Evolutionary conservation across 2,888 invertebrate genomes (phyloP), one percentile per base, ranked within the genome.

Genomic region (Trachelus iudaicus): DNA sequence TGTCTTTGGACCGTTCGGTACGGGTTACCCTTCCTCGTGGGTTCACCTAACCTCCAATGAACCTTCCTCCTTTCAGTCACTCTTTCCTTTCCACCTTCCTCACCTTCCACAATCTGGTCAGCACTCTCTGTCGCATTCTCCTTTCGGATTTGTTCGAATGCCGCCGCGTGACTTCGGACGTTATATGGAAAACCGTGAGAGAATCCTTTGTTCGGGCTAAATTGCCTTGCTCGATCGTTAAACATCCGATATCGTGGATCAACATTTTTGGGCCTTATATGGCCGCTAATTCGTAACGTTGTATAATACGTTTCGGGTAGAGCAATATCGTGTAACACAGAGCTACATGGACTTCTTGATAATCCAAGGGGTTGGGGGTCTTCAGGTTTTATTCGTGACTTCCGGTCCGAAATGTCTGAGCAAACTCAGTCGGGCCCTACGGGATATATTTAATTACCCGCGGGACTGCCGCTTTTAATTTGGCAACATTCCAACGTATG

Each of bases 1-100:
- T 87, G 85, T 85, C 83, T 77, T 76, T 85, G 75, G 82, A 83
- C 33, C 15, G 31, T 34, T 71, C 71, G 71, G 33, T 71, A 71
- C 71, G 71, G 33, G 33, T 33, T 31, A 71, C 71, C 71, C 56
- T 56, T 56, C 56, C 23, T 56, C 56, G 56, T 56, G 56, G 56
- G 56, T 56, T 56, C 56, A 56, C 56, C 56, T 56, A 56, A 56
- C 56, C 56, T 56, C 56, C 56, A 56, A 56, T 9, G 56, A 56
- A 56, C 56, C 56, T 56, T 56, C 56, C 56, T 56, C 23, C 56
- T 56, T 56, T 56, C 56, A 56, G 23, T 56, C 56, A 56, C 56
- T 56, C 56, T 9, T 56, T 56, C 40, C 40, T 40, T 40, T 40
- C 40, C 15, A 56, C 23, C 56, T 56, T 56, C 56, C 9, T 23